Evolutionary conservation across 2,797 vertebrate genomes (phyloP), one percentile per base, ranked within the genome.

Genomic region (Etheostoma perlongum): DNA sequence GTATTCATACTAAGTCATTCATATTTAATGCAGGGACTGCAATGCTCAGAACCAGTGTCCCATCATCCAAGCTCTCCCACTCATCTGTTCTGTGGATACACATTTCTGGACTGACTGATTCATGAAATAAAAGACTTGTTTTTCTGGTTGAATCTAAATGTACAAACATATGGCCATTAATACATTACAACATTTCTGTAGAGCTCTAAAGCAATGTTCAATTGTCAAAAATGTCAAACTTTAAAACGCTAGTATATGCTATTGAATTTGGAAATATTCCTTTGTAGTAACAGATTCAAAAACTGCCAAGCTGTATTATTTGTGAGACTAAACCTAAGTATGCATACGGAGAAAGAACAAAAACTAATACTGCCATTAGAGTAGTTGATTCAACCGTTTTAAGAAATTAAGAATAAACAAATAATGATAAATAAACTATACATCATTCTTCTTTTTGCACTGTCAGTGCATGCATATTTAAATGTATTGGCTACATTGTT

Each of bases 21-120:
- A 78, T 85, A 73, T 85, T 60, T 81, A 83, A 79, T 87, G 85
- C 84, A 82, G 78, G 82, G 70, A 59, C 69, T 64, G 74, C 72
- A 74, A 60, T 51, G 44, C 78, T 70, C 63, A 46, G 47, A 67
- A 66, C 59, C 57, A 21, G 51, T 51, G 54, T 44, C 30, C 74
- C 73, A 80, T 85, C 74, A 72, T 83, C 81, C 79, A 75, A 7
- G 77, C 47, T 80, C 79, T 72, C 85, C 82, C 72, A 81, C 83
- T 79, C 82, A 74, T 81, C 78, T 85, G 75, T 89, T 82, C 49
- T 74, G 67, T 88, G 68, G 74, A 87, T 84, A 76, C 81, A 79
- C 63, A 48, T 84, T 88, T 89, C 74, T 73, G 74, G 62, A 75
- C 67, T 21, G 63, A 62, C 67, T 80, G 85, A 86, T 74, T 83